Percentiles rank a stretch among this genome's conserved stretches.
Conservation (phyloP, 2,113 vertebrate species). For the Ciconia maguari region DNA sequence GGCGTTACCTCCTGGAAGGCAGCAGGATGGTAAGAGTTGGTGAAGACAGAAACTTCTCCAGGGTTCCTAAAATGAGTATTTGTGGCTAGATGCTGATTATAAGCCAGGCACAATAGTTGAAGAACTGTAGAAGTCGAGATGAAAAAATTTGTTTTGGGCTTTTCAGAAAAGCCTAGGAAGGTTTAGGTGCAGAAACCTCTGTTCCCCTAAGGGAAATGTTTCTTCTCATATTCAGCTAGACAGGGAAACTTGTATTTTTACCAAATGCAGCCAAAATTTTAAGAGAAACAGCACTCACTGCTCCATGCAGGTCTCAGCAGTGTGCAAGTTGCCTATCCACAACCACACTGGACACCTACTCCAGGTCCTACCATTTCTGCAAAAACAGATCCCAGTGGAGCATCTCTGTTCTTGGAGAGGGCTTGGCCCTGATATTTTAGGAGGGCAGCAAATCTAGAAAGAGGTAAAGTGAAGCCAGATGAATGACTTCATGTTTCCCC, state of each 20-base stretch:
- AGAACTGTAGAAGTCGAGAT: background rate
- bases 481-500: background rate
- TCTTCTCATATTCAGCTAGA: background rate
- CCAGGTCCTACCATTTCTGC: background rate
- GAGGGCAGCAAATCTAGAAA: background rate
- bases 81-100: conserved; percentile 19
- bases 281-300: background rate
- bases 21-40: background rate
- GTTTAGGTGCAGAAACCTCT: background rate
- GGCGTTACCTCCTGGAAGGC: conserved; percentile 31
- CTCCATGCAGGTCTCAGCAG: background rate
- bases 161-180: background rate
- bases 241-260: background rate
- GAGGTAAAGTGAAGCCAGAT: background rate
- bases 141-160: background rate
- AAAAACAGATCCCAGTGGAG: background rate
- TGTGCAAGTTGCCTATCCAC: background rate
- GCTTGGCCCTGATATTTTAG: background rate
- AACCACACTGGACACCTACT: background rate
- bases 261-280: background rate
- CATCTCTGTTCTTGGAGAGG: background rate
- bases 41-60: conserved; percentile 39
- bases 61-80: conserved; percentile 15
- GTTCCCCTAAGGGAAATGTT: background rate
- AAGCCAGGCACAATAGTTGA: background rate